Evolutionary conservation across 2,113 vertebrate species (phyloP).

Genomic region (Heterotis niloticus): DNA sequence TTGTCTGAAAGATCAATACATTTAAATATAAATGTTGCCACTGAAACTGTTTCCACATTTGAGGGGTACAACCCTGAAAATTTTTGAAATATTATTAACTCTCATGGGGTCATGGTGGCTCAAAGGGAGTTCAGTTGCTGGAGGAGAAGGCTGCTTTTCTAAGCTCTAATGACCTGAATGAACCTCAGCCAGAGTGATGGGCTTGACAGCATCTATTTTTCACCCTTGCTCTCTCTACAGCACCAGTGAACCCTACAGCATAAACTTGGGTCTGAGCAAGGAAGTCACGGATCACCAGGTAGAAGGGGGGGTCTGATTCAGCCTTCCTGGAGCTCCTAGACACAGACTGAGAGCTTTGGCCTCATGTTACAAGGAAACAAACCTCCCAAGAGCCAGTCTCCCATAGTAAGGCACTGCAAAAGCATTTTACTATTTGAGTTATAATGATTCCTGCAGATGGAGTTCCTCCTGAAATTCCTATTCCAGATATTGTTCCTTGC

Average conservation of each 20-base stretch:
- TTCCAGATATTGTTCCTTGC: too few species aligned
- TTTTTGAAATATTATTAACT: conserved; percentile 48
- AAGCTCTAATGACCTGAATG: conserved; percentile 55
- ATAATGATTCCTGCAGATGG: too few species aligned
- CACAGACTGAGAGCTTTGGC: neutral
- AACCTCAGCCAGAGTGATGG: conserved; percentile 47
- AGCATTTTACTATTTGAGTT: neutral
- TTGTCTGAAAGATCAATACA: neutral
- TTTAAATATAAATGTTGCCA: conserved; percentile 23
- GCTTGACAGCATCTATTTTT: conserved; percentile 27
- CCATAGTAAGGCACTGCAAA: neutral
- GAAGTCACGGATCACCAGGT: neutral
- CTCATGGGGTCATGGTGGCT: conserved; percentile 49
- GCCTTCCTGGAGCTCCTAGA: too few species aligned
- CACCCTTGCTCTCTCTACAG: conserved; percentile 47
- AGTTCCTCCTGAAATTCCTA: too few species aligned
- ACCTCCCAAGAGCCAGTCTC: too few species aligned
- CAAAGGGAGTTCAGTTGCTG: conserved; percentile 34
- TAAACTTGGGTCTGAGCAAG: neutral
- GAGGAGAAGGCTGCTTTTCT: conserved; percentile 32
- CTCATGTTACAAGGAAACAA: neutral
- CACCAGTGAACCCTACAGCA: neutral
- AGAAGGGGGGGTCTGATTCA: too few species aligned
- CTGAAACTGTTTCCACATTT: conserved; percentile 29
- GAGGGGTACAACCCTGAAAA: conserved; percentile 24